phyloP scores from a whole-genome alignment of 2,113 vertebrate species.

The Plecotus auritus region DNA sequence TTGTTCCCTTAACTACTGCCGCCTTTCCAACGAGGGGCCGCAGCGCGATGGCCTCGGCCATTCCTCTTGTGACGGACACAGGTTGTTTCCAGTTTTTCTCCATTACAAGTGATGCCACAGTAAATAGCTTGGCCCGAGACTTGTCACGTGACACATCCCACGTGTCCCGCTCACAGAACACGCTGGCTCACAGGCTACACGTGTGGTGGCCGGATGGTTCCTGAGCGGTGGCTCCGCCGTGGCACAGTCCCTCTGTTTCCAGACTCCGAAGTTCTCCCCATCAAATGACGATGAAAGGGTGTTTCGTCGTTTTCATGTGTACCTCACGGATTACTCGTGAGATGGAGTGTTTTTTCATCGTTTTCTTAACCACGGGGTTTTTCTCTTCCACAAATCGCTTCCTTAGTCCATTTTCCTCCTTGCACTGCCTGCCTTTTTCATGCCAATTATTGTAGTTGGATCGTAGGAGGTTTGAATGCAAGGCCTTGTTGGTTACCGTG shows the following conservation, averaged over 20 bases:
- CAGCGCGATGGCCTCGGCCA: neutral
- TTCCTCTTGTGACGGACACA: neutral
- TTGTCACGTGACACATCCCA: neutral
- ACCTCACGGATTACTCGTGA: neutral
- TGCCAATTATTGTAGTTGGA: neutral
- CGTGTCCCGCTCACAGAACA: neutral
- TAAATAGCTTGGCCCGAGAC: neutral
- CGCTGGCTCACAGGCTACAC: neutral
- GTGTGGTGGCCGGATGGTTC: neutral
- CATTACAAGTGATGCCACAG: fast-evolving
- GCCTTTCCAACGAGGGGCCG: neutral
- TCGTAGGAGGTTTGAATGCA: neutral
- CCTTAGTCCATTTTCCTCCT: neutral
- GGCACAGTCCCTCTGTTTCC: neutral
- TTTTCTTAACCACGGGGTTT: neutral
- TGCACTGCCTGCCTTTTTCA: neutral
- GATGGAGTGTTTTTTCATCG: neutral
- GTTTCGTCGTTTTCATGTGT: neutral
- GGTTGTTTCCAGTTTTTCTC: neutral
- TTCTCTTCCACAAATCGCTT: neutral
- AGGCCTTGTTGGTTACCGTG: neutral
- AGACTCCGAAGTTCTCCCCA: neutral
- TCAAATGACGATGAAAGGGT: neutral
- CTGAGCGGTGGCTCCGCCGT: neutral
- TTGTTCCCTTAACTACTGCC: neutral